These are phyloP conservation scores for Camelus dromedarius DNA, from an alignment of 2,113 vertebrate species.

Conservation along the genomic window DNA sequence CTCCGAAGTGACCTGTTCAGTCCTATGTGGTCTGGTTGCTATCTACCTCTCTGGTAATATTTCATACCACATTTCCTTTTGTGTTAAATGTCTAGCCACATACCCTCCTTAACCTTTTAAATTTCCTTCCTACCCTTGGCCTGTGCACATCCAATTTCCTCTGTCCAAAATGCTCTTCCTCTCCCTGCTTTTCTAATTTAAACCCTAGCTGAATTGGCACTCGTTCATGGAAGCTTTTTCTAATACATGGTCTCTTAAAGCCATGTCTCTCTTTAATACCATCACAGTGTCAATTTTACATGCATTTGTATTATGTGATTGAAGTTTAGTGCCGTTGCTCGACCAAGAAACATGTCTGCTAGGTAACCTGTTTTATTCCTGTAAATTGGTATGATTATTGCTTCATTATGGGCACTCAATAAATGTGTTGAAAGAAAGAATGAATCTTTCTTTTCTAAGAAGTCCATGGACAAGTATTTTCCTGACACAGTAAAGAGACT, in stretches of 20 bases:
- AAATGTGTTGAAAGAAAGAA: background rate
- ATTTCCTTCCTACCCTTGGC: background rate
- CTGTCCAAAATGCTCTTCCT: background rate
- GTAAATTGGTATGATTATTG: background rate
- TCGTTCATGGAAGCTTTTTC: background rate
- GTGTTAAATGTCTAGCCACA: background rate
- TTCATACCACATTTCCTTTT: background rate
- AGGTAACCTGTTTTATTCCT: background rate
- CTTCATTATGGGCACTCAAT: background rate
- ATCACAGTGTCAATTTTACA: background rate
- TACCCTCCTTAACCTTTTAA: background rate
- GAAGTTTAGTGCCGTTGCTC: background rate
- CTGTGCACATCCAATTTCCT: constrained; percentile 32
- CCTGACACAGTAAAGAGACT: background rate
- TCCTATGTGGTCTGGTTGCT: background rate
- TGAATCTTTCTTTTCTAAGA: background rate
- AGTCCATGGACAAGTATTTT: background rate
- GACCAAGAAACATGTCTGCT: background rate
- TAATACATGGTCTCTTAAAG: background rate
- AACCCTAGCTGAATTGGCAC: background rate
- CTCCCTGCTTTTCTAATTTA: background rate
- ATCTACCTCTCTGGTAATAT: background rate
- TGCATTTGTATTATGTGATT: constrained; percentile 11
- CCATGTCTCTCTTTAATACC: background rate
- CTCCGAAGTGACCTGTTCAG: background rate